Evolutionary conservation across 1,140 invertebrate genomes (phyloP).

Genomic region (Cydia amplana): DNA sequence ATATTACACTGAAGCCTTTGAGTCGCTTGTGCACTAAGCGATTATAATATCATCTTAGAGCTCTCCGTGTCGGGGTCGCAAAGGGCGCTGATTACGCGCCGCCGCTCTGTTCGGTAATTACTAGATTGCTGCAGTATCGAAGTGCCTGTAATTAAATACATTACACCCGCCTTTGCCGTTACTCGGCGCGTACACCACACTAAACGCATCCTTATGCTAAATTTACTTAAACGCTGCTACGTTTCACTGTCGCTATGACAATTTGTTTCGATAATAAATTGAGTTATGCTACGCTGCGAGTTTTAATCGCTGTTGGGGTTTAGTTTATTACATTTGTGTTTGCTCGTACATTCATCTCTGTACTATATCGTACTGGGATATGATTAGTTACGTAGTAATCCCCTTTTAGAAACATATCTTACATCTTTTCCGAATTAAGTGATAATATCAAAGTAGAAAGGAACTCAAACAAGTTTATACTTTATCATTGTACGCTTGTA

Average conservation of each 20-base stretch:
- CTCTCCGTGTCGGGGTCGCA: constrained; percentile 61
- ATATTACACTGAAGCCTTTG: too few species aligned
- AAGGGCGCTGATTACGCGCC: constrained; percentile 70
- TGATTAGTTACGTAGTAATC: neutral
- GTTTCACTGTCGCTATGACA: neutral
- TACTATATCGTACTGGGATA: neutral
- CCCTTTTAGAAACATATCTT: neutral
- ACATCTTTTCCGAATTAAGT: neutral
- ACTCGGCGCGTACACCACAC: constrained; percentile 28
- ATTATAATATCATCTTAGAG: neutral
- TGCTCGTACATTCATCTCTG: neutral
- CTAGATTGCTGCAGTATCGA: constrained; percentile 68
- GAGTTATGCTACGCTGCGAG: constrained; percentile 1
- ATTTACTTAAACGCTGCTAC: constrained; percentile 21
- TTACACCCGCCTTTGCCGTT: constrained; percentile 60
- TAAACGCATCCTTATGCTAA: constrained; percentile 25
- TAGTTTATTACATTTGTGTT: constrained; percentile 11
- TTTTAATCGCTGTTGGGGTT: constrained; percentile 16
- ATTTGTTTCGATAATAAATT: constrained; percentile 4
- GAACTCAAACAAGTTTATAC: neutral
- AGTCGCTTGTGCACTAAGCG: neutral
- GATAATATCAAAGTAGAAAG: too few species aligned
- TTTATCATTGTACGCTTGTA: neutral
- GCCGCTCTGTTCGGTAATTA: constrained; percentile 69
- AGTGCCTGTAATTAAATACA: constrained; percentile 75